These are phyloP conservation scores for Polypterus bichir DNA, from an alignment of 2,113 vertebrate species.

Conservation along the genomic window DNA sequence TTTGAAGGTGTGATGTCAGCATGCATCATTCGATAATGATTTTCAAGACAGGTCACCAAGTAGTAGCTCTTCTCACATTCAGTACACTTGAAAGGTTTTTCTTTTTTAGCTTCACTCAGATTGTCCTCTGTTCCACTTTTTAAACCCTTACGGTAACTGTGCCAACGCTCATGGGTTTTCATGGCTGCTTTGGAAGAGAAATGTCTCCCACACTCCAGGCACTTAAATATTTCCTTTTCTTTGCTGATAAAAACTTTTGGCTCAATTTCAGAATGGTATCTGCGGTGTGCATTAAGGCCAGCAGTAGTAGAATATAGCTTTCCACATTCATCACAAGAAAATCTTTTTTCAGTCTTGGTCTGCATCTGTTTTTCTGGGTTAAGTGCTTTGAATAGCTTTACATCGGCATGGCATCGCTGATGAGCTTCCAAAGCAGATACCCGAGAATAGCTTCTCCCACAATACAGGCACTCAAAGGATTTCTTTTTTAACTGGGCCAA, in stretches of 20 bases:
- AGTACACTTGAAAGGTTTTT: conserved; percentile 38
- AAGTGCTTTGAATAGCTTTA: conserved; percentile 46
- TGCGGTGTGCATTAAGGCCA: conserved; percentile 48
- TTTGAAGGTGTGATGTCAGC: conserved; percentile 43
- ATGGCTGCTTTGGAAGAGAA: conserved; percentile 39
- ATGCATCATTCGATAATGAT: conserved; percentile 43
- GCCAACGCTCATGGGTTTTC: conserved; percentile 48
- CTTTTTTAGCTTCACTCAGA: not conserved
- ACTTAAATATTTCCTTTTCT: conserved; percentile 39
- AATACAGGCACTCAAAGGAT: conserved; percentile 50
- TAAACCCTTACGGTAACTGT: conserved; percentile 25
- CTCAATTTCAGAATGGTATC: conserved; percentile 25
- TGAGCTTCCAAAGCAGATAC: conserved; percentile 60
- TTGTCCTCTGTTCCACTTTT: conserved; percentile 10
- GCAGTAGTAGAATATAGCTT: conserved; percentile 35
- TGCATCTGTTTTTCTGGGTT: conserved; percentile 12
- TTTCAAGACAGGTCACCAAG: conserved; percentile 40
- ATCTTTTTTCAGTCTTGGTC: conserved; percentile 13
- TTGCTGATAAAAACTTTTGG: conserved; percentile 27
- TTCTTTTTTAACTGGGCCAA: conserved; percentile 53
- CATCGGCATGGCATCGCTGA: conserved; percentile 48
- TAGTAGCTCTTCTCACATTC: conserved; percentile 43
- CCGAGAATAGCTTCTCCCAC: conserved; percentile 53
- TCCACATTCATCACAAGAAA: conserved; percentile 41
- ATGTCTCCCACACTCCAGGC: conserved; percentile 42